A percentile compares a stretch with the other conserved stretches of the same genome.
phyloP scores from a whole-genome alignment of 2,797 vertebrate species.

The Bryconaethiops microstoma region DNA sequence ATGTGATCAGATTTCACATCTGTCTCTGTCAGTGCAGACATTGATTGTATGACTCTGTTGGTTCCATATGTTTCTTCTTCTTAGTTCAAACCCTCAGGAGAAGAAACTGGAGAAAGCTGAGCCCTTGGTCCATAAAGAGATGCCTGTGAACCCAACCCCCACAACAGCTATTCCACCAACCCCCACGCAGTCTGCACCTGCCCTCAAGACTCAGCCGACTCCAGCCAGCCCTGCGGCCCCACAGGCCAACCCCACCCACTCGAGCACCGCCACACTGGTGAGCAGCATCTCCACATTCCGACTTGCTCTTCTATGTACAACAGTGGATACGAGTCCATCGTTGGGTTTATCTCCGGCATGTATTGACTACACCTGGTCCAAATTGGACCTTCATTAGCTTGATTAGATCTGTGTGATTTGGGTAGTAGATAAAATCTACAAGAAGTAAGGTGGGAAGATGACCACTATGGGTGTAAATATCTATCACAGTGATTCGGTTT shows the following conservation, averaged over 20 bases:
- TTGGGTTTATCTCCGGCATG: neutral
- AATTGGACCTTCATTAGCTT: neutral
- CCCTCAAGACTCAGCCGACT: slow-evolving; percentile 69
- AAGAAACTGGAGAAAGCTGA: slow-evolving; percentile 74
- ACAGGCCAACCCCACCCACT: slow-evolving; percentile 61
- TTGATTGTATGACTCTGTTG: neutral
- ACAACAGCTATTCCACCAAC: slow-evolving; percentile 52
- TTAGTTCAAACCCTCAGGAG: slow-evolving; percentile 69
- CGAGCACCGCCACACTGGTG: slow-evolving; percentile 68
- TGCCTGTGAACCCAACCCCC: slow-evolving; percentile 62
- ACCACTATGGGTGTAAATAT: too few relatives aligned
- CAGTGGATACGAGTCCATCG: neutral
- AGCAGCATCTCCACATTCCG: slow-evolving; percentile 23
- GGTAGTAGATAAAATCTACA: neutral
- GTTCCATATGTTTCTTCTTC: slow-evolving; percentile 4
- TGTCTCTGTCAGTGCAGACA: slow-evolving; percentile 14
- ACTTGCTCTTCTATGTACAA: neutral
- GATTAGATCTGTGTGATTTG: neutral
- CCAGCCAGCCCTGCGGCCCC: slow-evolving; percentile 61
- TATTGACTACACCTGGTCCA: neutral
- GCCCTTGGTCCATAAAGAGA: slow-evolving; percentile 63
- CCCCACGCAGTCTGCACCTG: slow-evolving; percentile 66
- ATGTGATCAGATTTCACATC: slow-evolving; percentile 5
- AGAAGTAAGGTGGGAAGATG: too few relatives aligned
- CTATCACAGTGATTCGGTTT: too few relatives aligned